Percentiles rank a stretch among this genome's conserved stretches.
Evolutionary conservation across 2,113 vertebrate genomes (phyloP).

Genomic region (Pelmatolapia mariae): DNA sequence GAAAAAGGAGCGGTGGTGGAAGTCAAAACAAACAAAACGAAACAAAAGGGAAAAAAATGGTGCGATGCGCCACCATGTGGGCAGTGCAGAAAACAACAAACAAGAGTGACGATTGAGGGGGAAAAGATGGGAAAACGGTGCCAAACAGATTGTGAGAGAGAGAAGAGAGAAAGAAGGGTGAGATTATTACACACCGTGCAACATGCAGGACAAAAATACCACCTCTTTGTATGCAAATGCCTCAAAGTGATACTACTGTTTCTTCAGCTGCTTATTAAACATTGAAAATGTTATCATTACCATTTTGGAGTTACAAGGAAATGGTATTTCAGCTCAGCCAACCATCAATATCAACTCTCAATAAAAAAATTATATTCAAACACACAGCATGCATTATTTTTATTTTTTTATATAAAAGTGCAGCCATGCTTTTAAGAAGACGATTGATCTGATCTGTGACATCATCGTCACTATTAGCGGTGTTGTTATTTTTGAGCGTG

Average conservation of each 20-base stretch:
- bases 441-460: background rate
- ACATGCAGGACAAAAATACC: constrained; percentile 73
- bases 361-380: background rate
- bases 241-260: constrained; percentile 24
- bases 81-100: constrained; percentile 40
- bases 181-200: constrained; percentile 78
- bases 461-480: background rate
- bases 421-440: constrained; percentile 22
- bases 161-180: constrained; percentile 63
- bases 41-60: constrained; percentile 43
- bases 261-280: background rate
- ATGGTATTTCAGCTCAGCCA: constrained; percentile 60
- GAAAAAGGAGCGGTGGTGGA: constrained; percentile 22
- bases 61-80: constrained; percentile 73
- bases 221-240: constrained; percentile 52
- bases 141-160: constrained; percentile 58
- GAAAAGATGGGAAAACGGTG: constrained; percentile 28
- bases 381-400: constrained; percentile 43
- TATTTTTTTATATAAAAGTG: background rate
- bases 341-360: constrained; percentile 20
- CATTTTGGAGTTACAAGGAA: constrained; percentile 47
- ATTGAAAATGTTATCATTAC: background rate
- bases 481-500: background rate
- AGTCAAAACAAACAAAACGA: constrained; percentile 20
- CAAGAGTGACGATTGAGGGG: constrained; percentile 4